Percentiles rank a stretch among this genome's conserved stretches.
Evolutionary conservation across 2,797 vertebrate species (phyloP).

Genomic region (Ctenosaura bakeri): DNA sequence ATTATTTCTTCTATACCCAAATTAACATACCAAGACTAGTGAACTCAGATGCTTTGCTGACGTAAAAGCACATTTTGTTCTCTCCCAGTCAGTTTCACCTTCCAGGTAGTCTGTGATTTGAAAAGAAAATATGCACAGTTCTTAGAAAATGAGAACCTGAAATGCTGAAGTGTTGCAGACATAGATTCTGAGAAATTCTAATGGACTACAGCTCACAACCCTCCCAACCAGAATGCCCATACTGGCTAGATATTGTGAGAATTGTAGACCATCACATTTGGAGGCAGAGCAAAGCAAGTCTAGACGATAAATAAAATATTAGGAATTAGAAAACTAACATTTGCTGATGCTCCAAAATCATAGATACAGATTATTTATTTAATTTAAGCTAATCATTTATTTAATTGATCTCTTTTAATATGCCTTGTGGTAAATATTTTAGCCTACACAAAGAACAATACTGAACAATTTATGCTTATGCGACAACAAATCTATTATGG

Average conservation of each 20-base stretch:
- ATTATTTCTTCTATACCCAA: not conserved
- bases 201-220: not conserved
- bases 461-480: constrained; percentile 10
- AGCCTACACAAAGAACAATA: not conserved
- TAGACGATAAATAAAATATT: not conserved
- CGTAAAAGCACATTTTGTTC: not conserved
- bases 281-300: not conserved
- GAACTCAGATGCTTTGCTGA: not conserved
- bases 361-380: not conserved
- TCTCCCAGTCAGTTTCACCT: not conserved
- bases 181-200: not conserved
- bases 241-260: not conserved
- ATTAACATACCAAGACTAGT: not conserved
- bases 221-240: not conserved
- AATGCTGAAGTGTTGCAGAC: constrained; percentile 22
- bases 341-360: constrained; percentile 19
- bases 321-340: not conserved
- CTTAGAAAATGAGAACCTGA: constrained; percentile 3
- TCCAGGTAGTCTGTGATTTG: not conserved
- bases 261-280: not conserved
- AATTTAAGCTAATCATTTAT: not conserved
- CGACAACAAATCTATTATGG: not conserved
- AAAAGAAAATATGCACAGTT: not conserved
- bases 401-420: not conserved
- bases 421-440: not conserved